Percentiles rank a stretch among this genome's conserved stretches.
phyloP scores from a whole-genome alignment of 2,797 vertebrate genomes.

The Neosilurus hyrtlii region DNA sequence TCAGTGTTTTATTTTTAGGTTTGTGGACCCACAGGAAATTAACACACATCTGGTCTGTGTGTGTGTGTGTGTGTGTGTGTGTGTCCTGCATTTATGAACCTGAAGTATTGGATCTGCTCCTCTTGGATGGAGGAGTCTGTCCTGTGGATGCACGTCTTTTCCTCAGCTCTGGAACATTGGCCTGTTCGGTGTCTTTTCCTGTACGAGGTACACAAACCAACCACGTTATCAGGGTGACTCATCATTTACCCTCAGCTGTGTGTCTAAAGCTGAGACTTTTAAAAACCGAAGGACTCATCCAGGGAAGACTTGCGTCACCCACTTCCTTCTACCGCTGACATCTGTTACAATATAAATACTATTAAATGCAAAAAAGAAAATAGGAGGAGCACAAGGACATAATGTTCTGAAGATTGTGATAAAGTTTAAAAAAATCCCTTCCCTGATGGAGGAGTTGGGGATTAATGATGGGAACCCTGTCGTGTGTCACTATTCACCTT shows the following conservation, averaged over 20 bases:
- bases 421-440: no score
- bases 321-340: no score
- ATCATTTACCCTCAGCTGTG: not conserved
- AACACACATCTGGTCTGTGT: not conserved
- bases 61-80: no score
- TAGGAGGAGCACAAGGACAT: no score
- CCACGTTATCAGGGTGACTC: conserved; percentile 7
- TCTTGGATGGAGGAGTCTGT: conserved; percentile 76
- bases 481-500: no score
- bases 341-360: no score
- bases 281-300: not conserved
- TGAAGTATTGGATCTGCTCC: conserved; percentile 75
- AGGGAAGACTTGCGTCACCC: no score
- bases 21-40: not conserved
- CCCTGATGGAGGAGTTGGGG: no score
- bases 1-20: not conserved
- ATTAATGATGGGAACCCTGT: no score
- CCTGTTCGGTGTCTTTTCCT: conserved; percentile 48
- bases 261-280: not conserved
- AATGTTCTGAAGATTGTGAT: no score
- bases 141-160: conserved; percentile 79
- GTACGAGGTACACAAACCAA: conserved; percentile 22
- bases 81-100: conserved; percentile 55
- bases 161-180: conserved; percentile 71
- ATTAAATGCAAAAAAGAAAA: no score